Evolutionary conservation across 2,888 invertebrate species (phyloP), one percentile per base, ranked within the genome.

Genomic region (Caenorhabditis imperialis): DNA sequence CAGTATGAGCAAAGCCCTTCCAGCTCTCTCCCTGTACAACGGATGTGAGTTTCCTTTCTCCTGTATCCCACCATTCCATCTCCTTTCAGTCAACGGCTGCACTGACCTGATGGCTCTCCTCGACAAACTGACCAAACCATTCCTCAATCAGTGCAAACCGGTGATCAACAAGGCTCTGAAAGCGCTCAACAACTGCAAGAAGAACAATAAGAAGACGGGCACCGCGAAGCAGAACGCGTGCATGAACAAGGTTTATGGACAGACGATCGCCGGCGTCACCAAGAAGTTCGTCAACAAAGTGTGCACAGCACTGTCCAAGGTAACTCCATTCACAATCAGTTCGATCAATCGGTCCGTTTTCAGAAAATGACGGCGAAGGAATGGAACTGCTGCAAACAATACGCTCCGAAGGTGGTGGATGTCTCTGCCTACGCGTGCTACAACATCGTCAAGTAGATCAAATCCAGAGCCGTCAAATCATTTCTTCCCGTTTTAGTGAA

Each of bases 1-100:
- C 51, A 63, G 63, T 63, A 48, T 58, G 45, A 72, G 57, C 53
- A 63, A 72, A 38, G 72, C 72, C 12, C 18, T 63, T n/a, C 42
- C 51, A 3, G 72, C 72, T 12, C 35, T 72, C 16, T 58, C 58
- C 12, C 47, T 72, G 5, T 72, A 72, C 37, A 57, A 44, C 27
- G 51, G 51, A 38, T 62, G 62, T 62, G 30, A 57, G 50, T 47
- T 51, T 20, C 1, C 1, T 57, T 18, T n/a, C n/a, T n/a, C n/a
- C n/a, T n/a, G n/a, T n/a, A n/a, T n/a, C n/a, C n/a, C n/a, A n/a
- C n/a, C n/a, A n/a, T n/a, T n/a, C n/a, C n/a, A n/a, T n/a, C n/a
- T n/a, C n/a, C n/a, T 57, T 67, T 22, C 67, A 67, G 67, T 67
- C 57, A 67, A 57, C 44, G 16, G 37, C 20, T 67, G 67, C 45